A percentile compares a stretch with the other conserved stretches of the same genome.
These are phyloP conservation scores for Imbricaverruca yamaguchii DNA, from an alignment of 2,888 invertebrate genomes.

Conservation along the genomic window DNA sequence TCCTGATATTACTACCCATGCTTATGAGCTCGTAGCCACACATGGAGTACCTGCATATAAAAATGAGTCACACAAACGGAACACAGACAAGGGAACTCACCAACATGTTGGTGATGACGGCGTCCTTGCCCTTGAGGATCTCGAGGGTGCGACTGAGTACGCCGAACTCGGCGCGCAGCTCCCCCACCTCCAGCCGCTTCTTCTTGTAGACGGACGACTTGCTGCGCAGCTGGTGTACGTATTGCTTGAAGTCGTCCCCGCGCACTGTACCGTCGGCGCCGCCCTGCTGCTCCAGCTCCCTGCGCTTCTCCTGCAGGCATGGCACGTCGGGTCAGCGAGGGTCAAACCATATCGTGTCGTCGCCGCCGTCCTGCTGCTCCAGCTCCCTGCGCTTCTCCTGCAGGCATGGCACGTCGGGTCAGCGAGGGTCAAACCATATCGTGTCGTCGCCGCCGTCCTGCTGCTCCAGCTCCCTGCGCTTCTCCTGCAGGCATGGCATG, in stretches of 20 bases:
- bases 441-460: slow-evolving; percentile 55
- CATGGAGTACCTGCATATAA: too few species aligned
- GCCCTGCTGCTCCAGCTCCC: slow-evolving; percentile 43
- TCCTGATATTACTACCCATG: too few species aligned
- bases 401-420: too few species aligned
- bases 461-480: slow-evolving; percentile 43
- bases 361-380: slow-evolving; percentile 51
- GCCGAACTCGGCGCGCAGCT: slow-evolving; percentile 66
- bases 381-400: slow-evolving; percentile 45
- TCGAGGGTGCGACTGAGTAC: slow-evolving; percentile 66
- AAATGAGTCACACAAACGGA: too few species aligned
- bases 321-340: background rate
- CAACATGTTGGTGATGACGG: slow-evolving; percentile 49
- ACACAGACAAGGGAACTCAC: slow-evolving; percentile 39
- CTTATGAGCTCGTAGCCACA: too few species aligned
- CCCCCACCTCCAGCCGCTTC: slow-evolving; percentile 64
- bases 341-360: slow-evolving; percentile 41
- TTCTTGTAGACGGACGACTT: slow-evolving; percentile 75
- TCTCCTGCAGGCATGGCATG: slow-evolving; percentile 39
- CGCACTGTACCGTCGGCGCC: slow-evolving; percentile 60
- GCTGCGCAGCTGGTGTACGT: slow-evolving; percentile 68
- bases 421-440: too few species aligned
- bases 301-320: slow-evolving; percentile 42
- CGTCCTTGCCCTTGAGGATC: slow-evolving; percentile 52
- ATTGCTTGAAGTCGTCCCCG: slow-evolving; percentile 76